Evolutionary conservation across 2,113 vertebrate species (phyloP).

Genomic region (Heptranchias perlo): DNA sequence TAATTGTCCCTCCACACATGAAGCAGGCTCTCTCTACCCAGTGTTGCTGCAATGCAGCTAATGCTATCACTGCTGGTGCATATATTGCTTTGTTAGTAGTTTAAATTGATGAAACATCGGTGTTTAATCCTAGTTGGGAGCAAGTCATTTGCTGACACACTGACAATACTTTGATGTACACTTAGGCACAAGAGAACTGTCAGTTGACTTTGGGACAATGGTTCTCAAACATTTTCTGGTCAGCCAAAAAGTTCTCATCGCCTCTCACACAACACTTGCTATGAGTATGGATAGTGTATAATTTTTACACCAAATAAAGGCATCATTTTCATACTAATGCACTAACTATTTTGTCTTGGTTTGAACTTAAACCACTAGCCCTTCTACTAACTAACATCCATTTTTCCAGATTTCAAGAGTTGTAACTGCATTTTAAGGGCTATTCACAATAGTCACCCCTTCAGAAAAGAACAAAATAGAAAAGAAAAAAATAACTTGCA

Average conservation of each 20-base stretch:
- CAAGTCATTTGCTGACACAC: background rate
- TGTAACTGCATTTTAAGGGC: background rate
- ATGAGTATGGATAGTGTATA: background rate
- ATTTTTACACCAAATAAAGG: background rate
- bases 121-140: background rate
- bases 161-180: background rate
- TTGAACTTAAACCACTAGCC: background rate
- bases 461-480: background rate
- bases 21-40: background rate
- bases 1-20: background rate
- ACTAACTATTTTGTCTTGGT: background rate
- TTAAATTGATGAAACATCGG: background rate
- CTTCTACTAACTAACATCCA: background rate
- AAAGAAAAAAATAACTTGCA: background rate
- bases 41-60: background rate
- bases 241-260: background rate
- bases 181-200: background rate
- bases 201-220: background rate
- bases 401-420: background rate
- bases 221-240: background rate
- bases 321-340: background rate
- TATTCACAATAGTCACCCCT: background rate
- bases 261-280: background rate
- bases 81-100: background rate
- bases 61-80: background rate